These are phyloP conservation scores for Drosophila mauritiana DNA, from an alignment of 1,140 invertebrate species.

Conservation along the genomic window DNA sequence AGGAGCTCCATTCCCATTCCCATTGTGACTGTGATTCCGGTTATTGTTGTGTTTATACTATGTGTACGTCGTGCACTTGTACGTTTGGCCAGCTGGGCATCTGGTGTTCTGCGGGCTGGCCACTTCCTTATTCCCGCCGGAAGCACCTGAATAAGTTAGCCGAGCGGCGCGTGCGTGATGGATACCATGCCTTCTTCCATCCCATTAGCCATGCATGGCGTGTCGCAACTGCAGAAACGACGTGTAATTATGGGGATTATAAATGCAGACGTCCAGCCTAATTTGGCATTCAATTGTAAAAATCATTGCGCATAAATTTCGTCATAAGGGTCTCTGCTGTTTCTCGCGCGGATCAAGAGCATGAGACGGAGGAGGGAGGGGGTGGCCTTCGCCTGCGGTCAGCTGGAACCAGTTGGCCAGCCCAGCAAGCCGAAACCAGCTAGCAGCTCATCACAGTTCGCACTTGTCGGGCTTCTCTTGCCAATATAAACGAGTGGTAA, in stretches of 20 bases:
- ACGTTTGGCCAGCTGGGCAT: slow-evolving; percentile 31
- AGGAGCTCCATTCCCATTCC: slow-evolving; percentile 24
- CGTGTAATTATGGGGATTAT: slow-evolving; percentile 56
- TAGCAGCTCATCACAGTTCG: slow-evolving; percentile 27
- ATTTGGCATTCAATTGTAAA: slow-evolving; percentile 79
- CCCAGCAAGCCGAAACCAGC: slow-evolving; percentile 16
- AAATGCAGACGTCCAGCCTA: slow-evolving; percentile 61
- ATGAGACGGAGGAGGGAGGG: not conserved
- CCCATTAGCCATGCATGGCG: slow-evolving; percentile 73
- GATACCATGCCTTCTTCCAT: slow-evolving; percentile 6
- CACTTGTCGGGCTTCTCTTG: slow-evolving; percentile 68
- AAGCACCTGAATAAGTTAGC: slow-evolving; percentile 53
- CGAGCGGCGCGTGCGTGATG: slow-evolving; percentile 68
- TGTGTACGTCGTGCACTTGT: not conserved
- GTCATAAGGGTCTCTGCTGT: slow-evolving; percentile 57
- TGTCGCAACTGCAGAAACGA: slow-evolving; percentile 44
- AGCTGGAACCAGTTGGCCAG: slow-evolving; percentile 62
- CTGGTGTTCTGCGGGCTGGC: slow-evolving; percentile 19
- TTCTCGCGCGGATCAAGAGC: not conserved
- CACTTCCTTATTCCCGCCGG: slow-evolving; percentile 48
- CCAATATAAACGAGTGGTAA: slow-evolving; percentile 33
- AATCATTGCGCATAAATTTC: slow-evolving; percentile 72
- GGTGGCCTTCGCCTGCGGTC: slow-evolving; percentile 72
- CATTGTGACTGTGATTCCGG: slow-evolving; percentile 16
- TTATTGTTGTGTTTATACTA: slow-evolving; percentile 26